Conservation (phyloP, 1,140 invertebrate genomes). For the Drosophila fuyamai region DNA sequence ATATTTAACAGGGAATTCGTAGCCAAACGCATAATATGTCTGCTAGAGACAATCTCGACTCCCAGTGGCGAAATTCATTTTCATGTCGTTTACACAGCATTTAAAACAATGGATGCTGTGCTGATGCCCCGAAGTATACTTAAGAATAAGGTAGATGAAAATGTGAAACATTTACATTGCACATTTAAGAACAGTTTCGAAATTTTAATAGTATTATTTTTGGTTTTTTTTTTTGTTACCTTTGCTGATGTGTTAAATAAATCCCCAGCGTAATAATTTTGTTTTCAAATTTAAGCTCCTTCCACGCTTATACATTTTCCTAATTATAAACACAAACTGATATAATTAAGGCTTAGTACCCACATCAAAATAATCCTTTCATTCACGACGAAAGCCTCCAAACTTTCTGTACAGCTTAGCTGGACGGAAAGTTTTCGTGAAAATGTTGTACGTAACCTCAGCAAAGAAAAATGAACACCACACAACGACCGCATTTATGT, state of each 20-base stretch:
- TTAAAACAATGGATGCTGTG: constrained; percentile 23
- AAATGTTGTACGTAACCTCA: constrained; percentile 26
- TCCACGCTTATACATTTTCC: neutral
- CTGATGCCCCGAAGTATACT: neutral
- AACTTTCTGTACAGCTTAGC: constrained; percentile 11
- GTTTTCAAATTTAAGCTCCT: neutral
- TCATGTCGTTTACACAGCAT: constrained; percentile 19
- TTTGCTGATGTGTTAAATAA: neutral
- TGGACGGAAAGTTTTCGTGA: constrained; percentile 19
- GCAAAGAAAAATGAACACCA: constrained; percentile 34
- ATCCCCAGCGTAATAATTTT: neutral
- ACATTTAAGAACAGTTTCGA: neutral
- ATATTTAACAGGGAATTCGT: constrained; percentile 23
- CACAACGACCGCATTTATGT: constrained; percentile 29
- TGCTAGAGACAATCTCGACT: constrained; percentile 22
- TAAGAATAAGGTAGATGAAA: neutral
- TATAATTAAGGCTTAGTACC: constrained; percentile 36
- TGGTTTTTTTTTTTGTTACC: neutral
- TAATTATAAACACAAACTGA: constrained; percentile 31
- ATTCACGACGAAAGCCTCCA: constrained; percentile 17
- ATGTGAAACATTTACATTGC: neutral
- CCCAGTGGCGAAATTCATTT: constrained; percentile 38
- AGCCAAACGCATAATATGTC: constrained; percentile 19
- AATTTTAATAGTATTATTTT: neutral
- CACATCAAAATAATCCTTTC: constrained; percentile 32